Percentiles rank a stretch among this genome's conserved stretches.
phyloP scores from a whole-genome alignment of 2,888 invertebrate genomes.

The Sesamia inferens region DNA sequence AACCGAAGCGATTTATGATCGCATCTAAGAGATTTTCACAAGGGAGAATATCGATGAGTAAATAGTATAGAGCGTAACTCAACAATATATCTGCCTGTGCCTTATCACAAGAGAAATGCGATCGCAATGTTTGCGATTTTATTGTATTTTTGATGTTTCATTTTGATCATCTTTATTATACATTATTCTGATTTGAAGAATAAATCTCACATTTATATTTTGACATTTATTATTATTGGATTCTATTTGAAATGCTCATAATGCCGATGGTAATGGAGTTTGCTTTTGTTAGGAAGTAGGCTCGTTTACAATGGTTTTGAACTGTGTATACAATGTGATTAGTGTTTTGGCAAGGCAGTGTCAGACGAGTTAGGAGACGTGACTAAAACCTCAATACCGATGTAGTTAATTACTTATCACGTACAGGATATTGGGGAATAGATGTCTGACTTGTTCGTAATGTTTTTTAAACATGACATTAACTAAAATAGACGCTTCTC shows the following conservation, averaged over 20 bases:
- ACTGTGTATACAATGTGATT: constrained; percentile 58
- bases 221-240: constrained; percentile 30
- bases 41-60: constrained; percentile 81
- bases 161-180: constrained; percentile 62
- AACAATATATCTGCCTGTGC: constrained; percentile 68
- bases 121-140: constrained; percentile 56
- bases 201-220: constrained; percentile 45
- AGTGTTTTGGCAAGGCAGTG: constrained; percentile 54
- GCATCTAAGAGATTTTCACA: constrained; percentile 86
- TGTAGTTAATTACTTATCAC: constrained; percentile 47
- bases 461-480: constrained; percentile 6
- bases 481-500: constrained; percentile 1
- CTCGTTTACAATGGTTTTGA: constrained; percentile 33
- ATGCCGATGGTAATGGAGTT: constrained; percentile 31
- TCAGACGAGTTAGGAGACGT: constrained; percentile 49
- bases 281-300: constrained; percentile 16
- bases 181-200: constrained; percentile 50
- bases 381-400: constrained; percentile 33
- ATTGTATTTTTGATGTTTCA: constrained; percentile 60
- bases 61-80: constrained; percentile 81
- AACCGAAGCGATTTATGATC: constrained; percentile 88
- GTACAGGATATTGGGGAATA: constrained; percentile 37
- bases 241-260: constrained; percentile 23
- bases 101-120: constrained; percentile 64
- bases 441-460: constrained; percentile 21